A percentile compares a stretch with the other conserved stretches of the same genome.
Conservation (phyloP, 2,797 vertebrate species). For the Macropus fuliginosus region DNA sequence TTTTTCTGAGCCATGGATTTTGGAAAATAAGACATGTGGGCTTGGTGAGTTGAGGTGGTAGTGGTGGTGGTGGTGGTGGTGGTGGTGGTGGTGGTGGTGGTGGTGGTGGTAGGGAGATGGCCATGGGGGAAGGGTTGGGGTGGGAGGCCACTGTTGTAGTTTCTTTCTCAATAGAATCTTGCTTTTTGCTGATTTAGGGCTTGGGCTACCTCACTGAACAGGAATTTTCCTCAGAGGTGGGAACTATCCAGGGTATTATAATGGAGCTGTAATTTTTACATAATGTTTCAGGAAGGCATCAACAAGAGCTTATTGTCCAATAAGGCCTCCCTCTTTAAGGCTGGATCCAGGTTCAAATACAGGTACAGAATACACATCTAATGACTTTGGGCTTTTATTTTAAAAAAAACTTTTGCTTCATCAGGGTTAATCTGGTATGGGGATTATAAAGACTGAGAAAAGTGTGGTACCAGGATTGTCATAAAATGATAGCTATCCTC, state of each 20-base stretch:
- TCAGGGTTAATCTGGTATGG: background rate
- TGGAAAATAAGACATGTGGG: slow-evolving; percentile 78
- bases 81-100: background rate
- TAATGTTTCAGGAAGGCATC: background rate
- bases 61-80: background rate
- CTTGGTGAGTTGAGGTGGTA: background rate
- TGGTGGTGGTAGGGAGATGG: background rate
- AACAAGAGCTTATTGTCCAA: background rate
- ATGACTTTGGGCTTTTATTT: background rate
- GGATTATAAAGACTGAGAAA: background rate
- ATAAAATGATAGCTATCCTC: background rate
- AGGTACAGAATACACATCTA: background rate
- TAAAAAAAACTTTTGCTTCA: background rate
- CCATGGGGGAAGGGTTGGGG: too few species aligned
- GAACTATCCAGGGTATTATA: background rate
- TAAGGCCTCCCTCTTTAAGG: background rate
- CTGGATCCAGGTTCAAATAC: background rate
- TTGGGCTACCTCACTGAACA: background rate
- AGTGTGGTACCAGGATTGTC: background rate
- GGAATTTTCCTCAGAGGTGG: background rate
- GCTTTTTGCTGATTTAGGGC: background rate
- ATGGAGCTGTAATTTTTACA: background rate
- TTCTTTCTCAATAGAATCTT: background rate
- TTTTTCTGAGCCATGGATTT: slow-evolving; percentile 83
- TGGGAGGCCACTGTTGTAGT: accelerated